Evolutionary conservation across 2,888 invertebrate genomes (phyloP), one percentile per base, ranked within the genome.

Genomic region (Caenorhabditis becei): DNA sequence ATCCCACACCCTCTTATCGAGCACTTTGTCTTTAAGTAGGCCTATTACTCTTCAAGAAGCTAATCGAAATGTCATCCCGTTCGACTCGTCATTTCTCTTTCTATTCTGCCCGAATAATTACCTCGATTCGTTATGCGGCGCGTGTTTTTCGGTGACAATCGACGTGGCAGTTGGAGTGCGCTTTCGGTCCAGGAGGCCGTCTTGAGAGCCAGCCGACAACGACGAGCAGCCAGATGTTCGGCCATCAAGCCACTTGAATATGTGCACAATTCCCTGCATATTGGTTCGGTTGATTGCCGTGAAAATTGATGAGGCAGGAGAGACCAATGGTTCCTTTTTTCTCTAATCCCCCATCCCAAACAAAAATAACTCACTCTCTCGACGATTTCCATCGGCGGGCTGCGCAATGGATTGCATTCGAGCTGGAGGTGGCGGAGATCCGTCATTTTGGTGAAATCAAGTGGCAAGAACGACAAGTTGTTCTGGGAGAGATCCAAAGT

Each of bases 401-500:
- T 61, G 59, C 58, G 41, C 63, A 83, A 18, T 51, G 80, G 83
- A 35, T 83, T 83, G 18, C 75, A 67, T 11, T 66, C 71, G 1
- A 83, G 32, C 24, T 66, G 51, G 28, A 83, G 41, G 16, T 71
- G 49, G 28, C 66, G 63, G 35, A 83, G 63, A 47, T 75, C 70
- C 8, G 51, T 84, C 84, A 84, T 83, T 75, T 83, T 84, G 16
- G 74, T 54, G 56, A 86, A 75, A 49, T 86, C 83, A 2, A 70
- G 66, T 14, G 86, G 84, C 56, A 86, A 72, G 53, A 70, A 78
- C 7, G 82, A 71, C 56, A 86, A 32, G n/a, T 79, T 77, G 62
- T 86, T 86, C 14, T 77, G 71, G 11, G 84, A 69, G 23, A 86
- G 72, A 66, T 86, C 84, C 72, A 86, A 51, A 5, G 80, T 83